These are phyloP conservation scores for Prunella himalayana DNA, from an alignment of 2,113 vertebrate species.

Conservation along the genomic window DNA sequence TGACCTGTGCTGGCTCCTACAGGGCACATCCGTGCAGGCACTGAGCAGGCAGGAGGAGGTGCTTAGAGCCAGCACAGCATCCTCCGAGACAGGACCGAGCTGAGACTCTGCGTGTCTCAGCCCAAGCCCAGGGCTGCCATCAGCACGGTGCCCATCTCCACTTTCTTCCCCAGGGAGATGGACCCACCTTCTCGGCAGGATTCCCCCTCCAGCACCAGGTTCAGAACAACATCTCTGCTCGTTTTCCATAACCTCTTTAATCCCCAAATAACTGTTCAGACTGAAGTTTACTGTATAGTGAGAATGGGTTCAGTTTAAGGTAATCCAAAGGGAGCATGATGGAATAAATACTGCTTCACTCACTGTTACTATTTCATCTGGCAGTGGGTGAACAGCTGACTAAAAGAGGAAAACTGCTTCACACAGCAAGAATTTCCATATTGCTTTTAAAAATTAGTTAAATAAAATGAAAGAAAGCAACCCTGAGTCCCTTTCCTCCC, in stretches of 20 bases:
- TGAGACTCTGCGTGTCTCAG: rapidly evolving
- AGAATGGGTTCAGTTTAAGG: neutral
- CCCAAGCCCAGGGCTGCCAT: neutral
- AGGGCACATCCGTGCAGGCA: rapidly evolving
- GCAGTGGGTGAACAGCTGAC: neutral
- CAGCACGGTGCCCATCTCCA: neutral
- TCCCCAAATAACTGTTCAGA: neutral
- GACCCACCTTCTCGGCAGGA: neutral
- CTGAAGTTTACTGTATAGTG: neutral
- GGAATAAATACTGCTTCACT: neutral
- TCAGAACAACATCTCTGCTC: neutral
- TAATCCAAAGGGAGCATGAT: neutral
- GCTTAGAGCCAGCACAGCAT: too few relatives aligned
- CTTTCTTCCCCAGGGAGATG: neutral
- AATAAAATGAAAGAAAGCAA: neutral
- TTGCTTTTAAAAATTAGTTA: neutral
- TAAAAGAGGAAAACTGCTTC: neutral
- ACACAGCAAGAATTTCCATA: neutral
- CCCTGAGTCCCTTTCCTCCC: neutral
- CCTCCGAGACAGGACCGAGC: rapidly evolving
- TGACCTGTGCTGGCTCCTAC: neutral
- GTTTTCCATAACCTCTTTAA: neutral
- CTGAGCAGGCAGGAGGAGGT: neutral
- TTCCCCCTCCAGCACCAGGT: neutral
- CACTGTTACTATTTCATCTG: neutral